Percentiles rank a stretch among this genome's conserved stretches.
phyloP scores from a whole-genome alignment of 2,797 vertebrate species.

The Xenentodon cancila region DNA sequence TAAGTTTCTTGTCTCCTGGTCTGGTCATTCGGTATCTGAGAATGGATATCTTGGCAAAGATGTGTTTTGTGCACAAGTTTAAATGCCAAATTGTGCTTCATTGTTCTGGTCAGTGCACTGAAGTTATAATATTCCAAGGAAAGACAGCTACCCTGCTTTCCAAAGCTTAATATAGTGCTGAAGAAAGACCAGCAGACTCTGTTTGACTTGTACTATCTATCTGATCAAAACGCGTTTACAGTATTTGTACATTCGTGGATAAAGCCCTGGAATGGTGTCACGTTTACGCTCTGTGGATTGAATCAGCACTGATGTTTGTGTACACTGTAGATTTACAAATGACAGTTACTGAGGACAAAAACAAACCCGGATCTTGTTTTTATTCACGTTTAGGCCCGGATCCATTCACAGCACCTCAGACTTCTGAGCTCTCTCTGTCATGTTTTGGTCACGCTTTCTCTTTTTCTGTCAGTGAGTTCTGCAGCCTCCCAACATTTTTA shows the following conservation, averaged over 20 bases:
- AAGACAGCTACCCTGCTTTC: not conserved
- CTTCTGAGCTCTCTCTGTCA: conserved; percentile 26
- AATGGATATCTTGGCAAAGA: too few relatives aligned
- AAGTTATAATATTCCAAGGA: not conserved
- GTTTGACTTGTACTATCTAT: not conserved
- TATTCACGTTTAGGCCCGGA: conserved; percentile 19
- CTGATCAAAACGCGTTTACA: conserved; percentile 2
- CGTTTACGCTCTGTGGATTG: not conserved
- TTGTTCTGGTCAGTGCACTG: too few relatives aligned
- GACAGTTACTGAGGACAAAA: conserved; percentile 38
- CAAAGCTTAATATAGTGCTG: too few relatives aligned
- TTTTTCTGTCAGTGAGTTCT: conserved; percentile 34
- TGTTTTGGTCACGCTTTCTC: conserved; percentile 53
- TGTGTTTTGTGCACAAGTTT: too few relatives aligned
- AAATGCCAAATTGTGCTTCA: too few relatives aligned
- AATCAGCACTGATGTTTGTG: conserved; percentile 26
- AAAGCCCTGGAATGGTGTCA: not conserved
- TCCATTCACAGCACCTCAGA: not conserved
- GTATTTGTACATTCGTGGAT: not conserved
- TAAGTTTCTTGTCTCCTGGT: too few relatives aligned
- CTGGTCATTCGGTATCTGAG: too few relatives aligned
- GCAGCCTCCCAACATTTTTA: conserved; percentile 27
- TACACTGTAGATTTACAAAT: conserved; percentile 38
- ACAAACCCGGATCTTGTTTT: conserved; percentile 32
- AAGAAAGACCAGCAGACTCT: too few relatives aligned